Percentiles rank a stretch among this genome's conserved stretches.
Evolutionary conservation across 2,797 vertebrate species (phyloP).

Genomic region (Triplophysa yarkandensis): DNA sequence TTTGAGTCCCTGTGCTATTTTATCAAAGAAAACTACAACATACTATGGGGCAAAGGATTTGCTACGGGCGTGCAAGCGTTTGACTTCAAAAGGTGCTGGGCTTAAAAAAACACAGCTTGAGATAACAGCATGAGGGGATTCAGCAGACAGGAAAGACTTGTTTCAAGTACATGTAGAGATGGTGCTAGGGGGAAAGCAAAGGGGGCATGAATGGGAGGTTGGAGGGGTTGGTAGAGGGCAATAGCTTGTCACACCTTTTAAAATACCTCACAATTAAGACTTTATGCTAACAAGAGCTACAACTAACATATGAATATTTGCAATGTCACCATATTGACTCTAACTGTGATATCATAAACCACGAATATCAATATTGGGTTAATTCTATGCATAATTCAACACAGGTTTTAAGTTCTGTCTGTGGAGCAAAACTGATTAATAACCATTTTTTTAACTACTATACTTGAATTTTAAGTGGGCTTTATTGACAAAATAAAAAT

Average conservation of each 20-base stretch:
- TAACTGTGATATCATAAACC: no score
- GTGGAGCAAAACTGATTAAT: no score
- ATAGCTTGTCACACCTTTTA: constrained; percentile 21
- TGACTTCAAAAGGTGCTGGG: constrained; percentile 44
- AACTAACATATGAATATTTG: background rate
- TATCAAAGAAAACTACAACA: constrained; percentile 49
- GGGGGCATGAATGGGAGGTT: background rate
- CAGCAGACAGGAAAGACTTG: constrained; percentile 25
- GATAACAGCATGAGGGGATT: constrained; percentile 49
- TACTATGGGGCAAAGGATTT: constrained; percentile 50
- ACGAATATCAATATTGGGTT: no score
- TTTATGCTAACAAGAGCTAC: background rate
- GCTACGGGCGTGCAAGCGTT: constrained; percentile 43
- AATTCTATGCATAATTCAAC: no score
- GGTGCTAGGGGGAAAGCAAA: constrained; percentile 13
- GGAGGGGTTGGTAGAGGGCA: background rate
- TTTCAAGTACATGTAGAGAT: constrained; percentile 9
- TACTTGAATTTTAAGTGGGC: no score
- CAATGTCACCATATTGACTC: no score
- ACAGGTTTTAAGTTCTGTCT: no score
- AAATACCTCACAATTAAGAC: constrained; percentile 21
- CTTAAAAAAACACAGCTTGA: constrained; percentile 30
- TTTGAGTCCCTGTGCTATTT: constrained; percentile 44
- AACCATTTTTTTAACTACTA: no score
- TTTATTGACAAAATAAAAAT: no score